Evolutionary conservation across 2,113 vertebrate genomes (phyloP).

Genomic region (Climacteris rufus): DNA sequence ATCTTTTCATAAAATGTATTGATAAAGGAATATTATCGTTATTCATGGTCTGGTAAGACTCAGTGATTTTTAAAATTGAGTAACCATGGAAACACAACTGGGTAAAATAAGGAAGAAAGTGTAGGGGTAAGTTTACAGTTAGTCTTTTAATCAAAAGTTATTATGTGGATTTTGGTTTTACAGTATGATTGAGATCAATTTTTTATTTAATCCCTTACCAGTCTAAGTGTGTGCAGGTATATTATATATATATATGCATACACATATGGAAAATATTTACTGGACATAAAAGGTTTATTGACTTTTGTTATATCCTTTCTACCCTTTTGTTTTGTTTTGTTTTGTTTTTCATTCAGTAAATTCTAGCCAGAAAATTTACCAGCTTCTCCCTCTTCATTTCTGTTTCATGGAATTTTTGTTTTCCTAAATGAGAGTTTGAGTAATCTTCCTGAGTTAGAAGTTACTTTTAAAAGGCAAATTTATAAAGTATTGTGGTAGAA

Average conservation of each 20-base stretch:
- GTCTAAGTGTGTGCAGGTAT: neutral
- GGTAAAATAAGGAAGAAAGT: neutral
- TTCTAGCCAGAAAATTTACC: neutral
- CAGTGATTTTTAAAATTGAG: neutral
- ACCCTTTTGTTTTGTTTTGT: neutral
- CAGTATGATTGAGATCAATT: neutral
- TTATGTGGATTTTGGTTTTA: neutral
- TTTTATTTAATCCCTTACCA: neutral
- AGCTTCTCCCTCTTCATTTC: neutral
- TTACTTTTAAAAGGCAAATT: neutral
- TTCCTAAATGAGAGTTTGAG: neutral
- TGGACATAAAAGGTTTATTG: neutral
- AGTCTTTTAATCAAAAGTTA: neutral
- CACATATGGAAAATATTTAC: neutral
- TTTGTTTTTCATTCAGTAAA: neutral
- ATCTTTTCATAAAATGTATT: neutral
- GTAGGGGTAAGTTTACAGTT: constrained; percentile 7
- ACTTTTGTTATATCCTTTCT: neutral
- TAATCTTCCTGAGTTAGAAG: neutral
- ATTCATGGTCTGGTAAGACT: neutral
- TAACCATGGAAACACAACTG: constrained; percentile 41
- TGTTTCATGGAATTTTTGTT: neutral
- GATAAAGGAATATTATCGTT: neutral
- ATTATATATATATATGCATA: neutral
- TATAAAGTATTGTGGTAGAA: neutral